phyloP scores from a whole-genome alignment of 2,888 invertebrate species.

The Eupelmus urozonus region DNA sequence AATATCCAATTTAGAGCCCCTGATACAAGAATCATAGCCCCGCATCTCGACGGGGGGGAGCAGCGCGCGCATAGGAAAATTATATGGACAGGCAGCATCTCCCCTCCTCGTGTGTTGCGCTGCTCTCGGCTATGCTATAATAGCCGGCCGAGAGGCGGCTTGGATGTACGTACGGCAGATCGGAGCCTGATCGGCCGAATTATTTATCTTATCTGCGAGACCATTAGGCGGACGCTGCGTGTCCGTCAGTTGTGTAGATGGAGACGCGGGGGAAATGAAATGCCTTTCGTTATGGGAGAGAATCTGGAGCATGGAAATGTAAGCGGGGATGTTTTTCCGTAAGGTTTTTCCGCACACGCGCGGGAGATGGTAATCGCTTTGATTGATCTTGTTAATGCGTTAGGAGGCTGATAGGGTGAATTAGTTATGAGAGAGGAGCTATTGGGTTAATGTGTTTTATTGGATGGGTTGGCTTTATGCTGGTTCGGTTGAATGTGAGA shows the following conservation, averaged over 20 bases:
- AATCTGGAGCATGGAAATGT: not conserved
- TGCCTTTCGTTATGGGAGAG: conserved; percentile 28
- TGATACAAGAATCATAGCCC: conserved; percentile 56
- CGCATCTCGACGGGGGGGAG: conserved; percentile 14
- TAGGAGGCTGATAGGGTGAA: too few relatives aligned
- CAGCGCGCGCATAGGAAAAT: conserved; percentile 15
- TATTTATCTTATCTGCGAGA: conserved; percentile 66
- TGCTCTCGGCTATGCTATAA: not conserved
- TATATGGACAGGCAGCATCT: not conserved
- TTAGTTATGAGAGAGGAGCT: too few relatives aligned
- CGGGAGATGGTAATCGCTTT: conserved; percentile 24
- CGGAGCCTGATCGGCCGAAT: conserved; percentile 51
- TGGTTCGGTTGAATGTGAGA: too few relatives aligned
- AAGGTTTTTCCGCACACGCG: not conserved
- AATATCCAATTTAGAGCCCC: conserved; percentile 74
- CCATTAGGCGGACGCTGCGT: conserved; percentile 54
- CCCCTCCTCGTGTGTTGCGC: not conserved
- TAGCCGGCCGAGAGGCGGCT: not conserved
- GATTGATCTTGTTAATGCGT: conserved; percentile 40
- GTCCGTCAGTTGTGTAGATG: not conserved
- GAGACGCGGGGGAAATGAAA: conserved; percentile 31
- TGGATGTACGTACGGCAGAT: conserved; percentile 9
- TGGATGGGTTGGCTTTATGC: too few relatives aligned
- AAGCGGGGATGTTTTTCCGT: conserved; percentile 7
- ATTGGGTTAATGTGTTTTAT: too few relatives aligned